A percentile compares a stretch with the other conserved stretches of the same genome.
Evolutionary conservation across 2,797 vertebrate species (phyloP).

Genomic region (Hirundo rustica): DNA sequence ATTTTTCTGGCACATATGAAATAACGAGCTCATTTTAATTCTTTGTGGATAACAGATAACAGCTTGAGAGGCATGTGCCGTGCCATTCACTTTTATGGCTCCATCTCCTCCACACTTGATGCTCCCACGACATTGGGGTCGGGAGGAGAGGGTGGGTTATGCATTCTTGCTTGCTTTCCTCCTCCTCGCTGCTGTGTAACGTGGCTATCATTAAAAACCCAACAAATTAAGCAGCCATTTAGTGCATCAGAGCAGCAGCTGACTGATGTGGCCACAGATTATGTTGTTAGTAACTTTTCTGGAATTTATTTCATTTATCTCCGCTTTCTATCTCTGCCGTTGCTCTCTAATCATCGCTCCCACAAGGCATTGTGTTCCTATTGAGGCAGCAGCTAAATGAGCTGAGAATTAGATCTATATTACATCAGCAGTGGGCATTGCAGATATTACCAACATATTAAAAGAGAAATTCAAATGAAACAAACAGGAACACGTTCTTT

Average conservation of each 20-base stretch:
- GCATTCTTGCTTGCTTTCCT: background rate
- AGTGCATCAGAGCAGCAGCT: constrained; percentile 24
- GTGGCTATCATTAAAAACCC: background rate
- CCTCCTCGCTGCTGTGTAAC: background rate
- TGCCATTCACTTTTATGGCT: constrained; percentile 38
- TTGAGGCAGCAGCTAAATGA: constrained; percentile 65
- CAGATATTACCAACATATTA: constrained; percentile 67
- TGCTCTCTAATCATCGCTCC: constrained; percentile 72
- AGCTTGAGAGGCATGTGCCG: constrained; percentile 41
- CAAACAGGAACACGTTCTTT: constrained; percentile 40
- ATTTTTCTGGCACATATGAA: constrained; percentile 29
- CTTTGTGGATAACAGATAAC: constrained; percentile 58
- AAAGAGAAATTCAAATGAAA: constrained; percentile 60
- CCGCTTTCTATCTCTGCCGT: constrained; percentile 27
- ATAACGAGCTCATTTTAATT: constrained; percentile 64
- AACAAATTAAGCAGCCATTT: background rate
- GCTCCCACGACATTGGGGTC: constrained; percentile 8
- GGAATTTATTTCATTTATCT: constrained; percentile 52
- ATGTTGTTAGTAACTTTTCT: constrained; percentile 33
- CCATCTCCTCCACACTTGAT: background rate
- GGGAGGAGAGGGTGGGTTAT: background rate
- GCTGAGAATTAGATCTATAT: constrained; percentile 67
- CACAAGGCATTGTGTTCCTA: constrained; percentile 61
- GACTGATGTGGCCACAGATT: constrained; percentile 45
- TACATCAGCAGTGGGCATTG: constrained; percentile 56